These are phyloP conservation scores for Larimichthys crocea DNA, from an alignment of 2,113 vertebrate species.

Conservation along the genomic window DNA sequence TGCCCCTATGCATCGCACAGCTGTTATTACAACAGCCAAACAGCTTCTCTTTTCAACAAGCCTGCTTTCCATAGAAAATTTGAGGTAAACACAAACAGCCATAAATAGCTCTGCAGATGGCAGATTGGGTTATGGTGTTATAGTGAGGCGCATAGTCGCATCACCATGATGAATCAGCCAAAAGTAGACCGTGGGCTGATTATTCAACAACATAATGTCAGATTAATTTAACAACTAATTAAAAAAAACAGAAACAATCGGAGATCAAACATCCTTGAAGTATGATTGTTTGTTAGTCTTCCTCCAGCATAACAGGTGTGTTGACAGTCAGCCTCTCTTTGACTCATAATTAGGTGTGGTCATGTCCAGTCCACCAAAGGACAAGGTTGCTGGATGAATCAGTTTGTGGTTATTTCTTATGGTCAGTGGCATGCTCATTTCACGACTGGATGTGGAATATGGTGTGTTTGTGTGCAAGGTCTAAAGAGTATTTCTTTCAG, in stretches of 20 bases:
- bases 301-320: constrained; percentile 37
- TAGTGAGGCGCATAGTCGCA: constrained; percentile 41
- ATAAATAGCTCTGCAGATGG: constrained; percentile 62
- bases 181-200: constrained; percentile 39
- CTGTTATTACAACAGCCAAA: constrained; percentile 58
- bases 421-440: constrained; percentile 18
- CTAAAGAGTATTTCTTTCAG: background rate
- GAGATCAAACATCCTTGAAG: background rate
- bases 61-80: constrained; percentile 27
- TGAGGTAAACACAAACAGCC: constrained; percentile 25
- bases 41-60: constrained; percentile 42
- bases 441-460: constrained; percentile 50
- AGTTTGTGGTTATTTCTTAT: constrained; percentile 12
- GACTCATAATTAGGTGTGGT: constrained; percentile 42
- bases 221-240: background rate
- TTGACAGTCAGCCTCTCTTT: constrained; percentile 2
- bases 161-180: constrained; percentile 51
- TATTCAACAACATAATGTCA: constrained; percentile 31
- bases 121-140: constrained; percentile 38
- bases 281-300: background rate
- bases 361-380: constrained; percentile 9
- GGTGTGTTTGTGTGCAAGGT: background rate
- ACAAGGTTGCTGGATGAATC: constrained; percentile 36
- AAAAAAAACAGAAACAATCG: background rate
- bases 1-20: constrained; percentile 38